Conservation (phyloP, 2,113 vertebrate species). For the Puma concolor region DNA sequence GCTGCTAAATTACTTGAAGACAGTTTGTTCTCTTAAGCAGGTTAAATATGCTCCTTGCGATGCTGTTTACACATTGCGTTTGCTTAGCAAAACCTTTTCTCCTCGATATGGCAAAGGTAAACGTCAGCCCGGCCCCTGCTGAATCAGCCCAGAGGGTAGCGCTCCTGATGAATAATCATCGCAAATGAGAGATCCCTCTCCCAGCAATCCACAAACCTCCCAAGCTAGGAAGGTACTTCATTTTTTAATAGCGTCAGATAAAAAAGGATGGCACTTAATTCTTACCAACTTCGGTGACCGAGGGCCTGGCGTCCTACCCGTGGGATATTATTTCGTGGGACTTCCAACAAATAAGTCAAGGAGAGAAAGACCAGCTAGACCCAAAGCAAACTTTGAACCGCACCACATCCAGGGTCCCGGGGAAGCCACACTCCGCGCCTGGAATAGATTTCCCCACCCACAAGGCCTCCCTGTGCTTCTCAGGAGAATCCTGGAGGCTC, state of each 20-base stretch:
- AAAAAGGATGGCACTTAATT: background rate
- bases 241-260: background rate
- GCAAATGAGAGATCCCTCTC: background rate
- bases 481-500: too few relatives aligned
- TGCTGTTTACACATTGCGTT: background rate
- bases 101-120: background rate
- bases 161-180: background rate
- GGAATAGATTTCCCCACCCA: background rate
- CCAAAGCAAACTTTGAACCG: background rate
- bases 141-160: background rate
- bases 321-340: background rate
- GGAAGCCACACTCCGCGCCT: fast-evolving
- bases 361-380: background rate
- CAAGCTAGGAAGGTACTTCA: background rate
- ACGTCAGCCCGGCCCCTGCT: background rate
- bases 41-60: background rate
- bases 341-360: background rate
- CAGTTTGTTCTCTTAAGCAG: constrained; percentile 26
- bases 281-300: background rate
- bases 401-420: too few relatives aligned
- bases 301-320: background rate
- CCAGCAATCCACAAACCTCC: background rate
- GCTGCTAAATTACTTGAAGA: background rate
- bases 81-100: background rate
- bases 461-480: background rate